Evolutionary conservation across 2,888 invertebrate species (phyloP), one percentile per base, ranked within the genome.

Genomic region (Lathronympha strigana): DNA sequence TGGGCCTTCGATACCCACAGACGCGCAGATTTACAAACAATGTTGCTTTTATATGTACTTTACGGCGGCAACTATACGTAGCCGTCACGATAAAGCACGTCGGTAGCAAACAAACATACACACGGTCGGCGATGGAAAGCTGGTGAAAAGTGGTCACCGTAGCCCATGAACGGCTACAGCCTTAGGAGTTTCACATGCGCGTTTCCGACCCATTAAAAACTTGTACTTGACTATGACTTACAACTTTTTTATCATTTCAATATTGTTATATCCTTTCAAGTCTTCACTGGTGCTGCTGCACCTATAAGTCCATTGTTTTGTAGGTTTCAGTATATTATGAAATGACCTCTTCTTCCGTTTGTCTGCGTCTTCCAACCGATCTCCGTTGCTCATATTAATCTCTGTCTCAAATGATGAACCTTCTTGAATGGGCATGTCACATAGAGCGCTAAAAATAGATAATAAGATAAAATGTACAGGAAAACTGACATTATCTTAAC

Each of bases 231-330:
- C 1, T 19, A 57, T 23, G 17, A 72, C 82, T 81, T 80, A 88
- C 88, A 83, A 71, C 75, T 84, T 88, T n/a, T 71, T 67, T 50
- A 84, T 72, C 36, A 70, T 72, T 67, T 84, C 83, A 9, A 87
- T 61, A 68, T 73, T 66, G 63, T 47, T 67, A n/a, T 57, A 11
- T 54, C 51, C 67, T 57, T 50, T 50, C 33, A 17, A 6, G 1
- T 51, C 40, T n/a, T 58, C 63, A 17, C 70, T 68, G 43, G 38
- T 33, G 57, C 61, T 67, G 4, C 72, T 70, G 68, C 79, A 76
- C 69, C 78, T 81, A 45, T 74, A 78, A 38, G 72, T 66, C 87
- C 87, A 88, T 70, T 87, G 88, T 67, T 77, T 75, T 19, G 89
- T 90, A 1, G 85, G 77, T 67, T 76, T 80, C 28, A 57, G 45